Conservation (phyloP, 2,888 invertebrate genomes). For the Tolmerus cingulatus region DNA sequence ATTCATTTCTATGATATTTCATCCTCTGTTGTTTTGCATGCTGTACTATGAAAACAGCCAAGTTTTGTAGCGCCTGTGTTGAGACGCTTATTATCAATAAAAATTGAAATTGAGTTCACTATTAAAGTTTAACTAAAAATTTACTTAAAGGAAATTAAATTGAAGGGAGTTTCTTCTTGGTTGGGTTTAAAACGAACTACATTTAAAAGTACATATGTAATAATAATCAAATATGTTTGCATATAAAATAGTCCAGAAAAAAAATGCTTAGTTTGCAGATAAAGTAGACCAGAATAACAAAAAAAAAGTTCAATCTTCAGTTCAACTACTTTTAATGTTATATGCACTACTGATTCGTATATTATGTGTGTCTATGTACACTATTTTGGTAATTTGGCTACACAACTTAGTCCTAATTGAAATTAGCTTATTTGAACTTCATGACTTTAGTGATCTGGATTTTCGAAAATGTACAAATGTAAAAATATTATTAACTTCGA, state of each 20-base stretch:
- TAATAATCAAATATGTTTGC: background rate
- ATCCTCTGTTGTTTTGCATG: constrained; percentile 18
- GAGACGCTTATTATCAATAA: background rate
- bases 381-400: too few relatives aligned
- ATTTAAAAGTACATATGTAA: background rate
- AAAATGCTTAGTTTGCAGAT: background rate
- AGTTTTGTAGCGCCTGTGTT: background rate
- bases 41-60: background rate
- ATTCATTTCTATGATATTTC: background rate
- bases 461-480: too few relatives aligned
- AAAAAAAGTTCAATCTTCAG: too few relatives aligned
- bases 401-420: too few relatives aligned
- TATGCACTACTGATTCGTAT: too few relatives aligned
- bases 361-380: too few relatives aligned
- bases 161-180: background rate
- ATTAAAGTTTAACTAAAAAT: background rate
- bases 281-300: background rate
- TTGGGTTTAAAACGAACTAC: background rate
- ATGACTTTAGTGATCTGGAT: too few relatives aligned
- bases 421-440: too few relatives aligned
- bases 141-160: background rate
- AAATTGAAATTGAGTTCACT: background rate
- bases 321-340: too few relatives aligned
- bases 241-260: background rate
- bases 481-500: too few relatives aligned